Base-by-base conservation (phyloP, 1,140 invertebrate species). In the Pseudomyrmex concolor region DNA sequence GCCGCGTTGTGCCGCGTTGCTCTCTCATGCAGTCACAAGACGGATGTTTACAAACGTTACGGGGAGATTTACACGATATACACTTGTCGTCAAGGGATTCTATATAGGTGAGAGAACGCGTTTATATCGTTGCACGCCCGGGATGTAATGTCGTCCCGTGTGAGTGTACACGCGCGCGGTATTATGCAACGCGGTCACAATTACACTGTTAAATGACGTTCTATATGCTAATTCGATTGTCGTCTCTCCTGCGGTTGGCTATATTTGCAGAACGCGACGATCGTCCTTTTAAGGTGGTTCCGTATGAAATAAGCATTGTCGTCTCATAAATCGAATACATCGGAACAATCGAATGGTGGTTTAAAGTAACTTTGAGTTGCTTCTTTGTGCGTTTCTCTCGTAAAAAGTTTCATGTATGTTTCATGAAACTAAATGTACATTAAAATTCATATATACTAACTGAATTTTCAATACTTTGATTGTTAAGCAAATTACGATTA, bases 1-100 rank as follows among this genome's bases (percentile, higher is more conserved):
- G 71, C 25, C n/a, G 63, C 85, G 59, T 86, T 87, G 84, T 86
- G 17, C 17, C 12, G 64, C 43, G 13, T 50, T 19, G 62, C 83
- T n/a, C 48, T 19, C n/a, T 55, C 45, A 25, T 59, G 22, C 64
- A 60, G 22, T 17, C 34, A 34, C 34, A 15, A 57, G 34, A 2
- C 5, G 45, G 54, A 80, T 59, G 67, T 82, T 85, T 82, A 82
- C 55, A 70, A 70, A 59, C 57, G 60, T 60, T 63, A 54, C 12
- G 45, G n/a, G n/a, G 57, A n/a, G 50, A 34, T 34, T 57, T 83
- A 74, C 70, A 74, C 17, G 43, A 57, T 55, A 60, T 55, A 51
- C 43, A 51, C 9, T 62, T 71, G 67, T 66, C 34, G 17, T 10
- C 57, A n/a, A 2, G 50, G 50, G 10, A 51, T n/a, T 43, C 50